Percentiles rank a stretch among this genome's conserved stretches.
Evolutionary conservation across 1,140 invertebrate species (phyloP).

Genomic region (Muscidifurax raptorellus): DNA sequence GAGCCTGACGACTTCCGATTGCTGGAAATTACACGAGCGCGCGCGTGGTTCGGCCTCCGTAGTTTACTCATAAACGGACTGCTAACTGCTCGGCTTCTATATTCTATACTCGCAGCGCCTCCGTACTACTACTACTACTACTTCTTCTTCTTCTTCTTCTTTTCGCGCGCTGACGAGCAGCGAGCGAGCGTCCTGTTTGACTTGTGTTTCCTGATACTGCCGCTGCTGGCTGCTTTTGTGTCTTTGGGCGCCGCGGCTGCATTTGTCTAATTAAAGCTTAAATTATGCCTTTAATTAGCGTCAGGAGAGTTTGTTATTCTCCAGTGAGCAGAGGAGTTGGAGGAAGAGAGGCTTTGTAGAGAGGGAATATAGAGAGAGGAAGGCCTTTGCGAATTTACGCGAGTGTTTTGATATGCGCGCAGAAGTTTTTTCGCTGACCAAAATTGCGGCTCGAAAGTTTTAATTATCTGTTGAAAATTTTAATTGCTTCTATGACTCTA

Average conservation of each 20-base stretch:
- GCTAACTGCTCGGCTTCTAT: conserved; percentile 22
- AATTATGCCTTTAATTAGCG: conserved; percentile 37
- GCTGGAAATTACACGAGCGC: conserved; percentile 62
- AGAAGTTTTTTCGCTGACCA: neutral
- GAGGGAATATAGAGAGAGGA: neutral
- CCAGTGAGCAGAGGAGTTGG: neutral
- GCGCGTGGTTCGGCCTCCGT: conserved; percentile 23
- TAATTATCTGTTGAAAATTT: too few species aligned
- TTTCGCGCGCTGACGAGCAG: neutral
- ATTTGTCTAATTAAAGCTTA: conserved; percentile 55
- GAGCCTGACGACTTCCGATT: conserved; percentile 66
- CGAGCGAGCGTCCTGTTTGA: conserved; percentile 17
- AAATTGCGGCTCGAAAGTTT: neutral
- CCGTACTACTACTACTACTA: neutral
- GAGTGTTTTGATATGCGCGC: neutral
- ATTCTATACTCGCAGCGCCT: neutral
- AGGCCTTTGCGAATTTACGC: neutral
- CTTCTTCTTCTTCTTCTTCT: neutral
- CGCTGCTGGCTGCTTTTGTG: conserved; percentile 4
- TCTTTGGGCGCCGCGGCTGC: conserved; percentile 3
- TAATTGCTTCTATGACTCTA: too few species aligned
- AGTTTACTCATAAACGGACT: conserved; percentile 48
- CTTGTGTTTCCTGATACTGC: conserved; percentile 22
- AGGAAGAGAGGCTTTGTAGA: neutral
- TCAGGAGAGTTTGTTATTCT: conserved; percentile 19